Evolutionary conservation across 2,888 invertebrate species (phyloP), one percentile per base, ranked within the genome.

Genomic region (Eristalis arbustorum): DNA sequence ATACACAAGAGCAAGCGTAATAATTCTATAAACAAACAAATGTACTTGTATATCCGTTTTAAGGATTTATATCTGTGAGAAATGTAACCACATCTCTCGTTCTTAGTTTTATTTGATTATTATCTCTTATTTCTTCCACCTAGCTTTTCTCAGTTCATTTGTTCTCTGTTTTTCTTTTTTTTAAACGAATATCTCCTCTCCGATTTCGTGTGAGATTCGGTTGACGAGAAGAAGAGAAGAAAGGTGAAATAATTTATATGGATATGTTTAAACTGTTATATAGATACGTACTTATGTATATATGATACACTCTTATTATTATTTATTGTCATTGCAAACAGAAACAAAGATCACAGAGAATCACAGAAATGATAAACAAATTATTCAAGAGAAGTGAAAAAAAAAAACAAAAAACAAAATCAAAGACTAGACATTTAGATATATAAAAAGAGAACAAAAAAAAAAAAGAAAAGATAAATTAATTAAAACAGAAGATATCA

Each of bases 21-120:
- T 23, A 40, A 69, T 22, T 62, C 42, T 66, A 22, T 81, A 42
- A 25, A 31, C 69, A 74, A 81, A 31, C 14, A 69, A 66, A 61
- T 71, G 28, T 85, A 66, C 74, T 76, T 81, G 67, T 82, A 49
- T 18, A 88, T 88, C 88, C 88, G 88, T 88, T 88, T 88, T 88
- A 88, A 75, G 88, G 88, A 88, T 88, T 81, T 67, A 69, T 67
- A 74, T n/a, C n/a, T 69, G 56, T 63, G 22, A 72, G 37, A 22
- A 62, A 56, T 67, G n/a, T 22, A 66, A 34, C 57, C 61, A 42
- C 28, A 66, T 14, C 34, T 18, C 18, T 37, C 62, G 34, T 25
- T 56, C 62, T 68, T 37, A 40, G 34, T 63, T 84, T 67, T 22
- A 57, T 75, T 71, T 23, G 11, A 61, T 31, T 31, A 10, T 1